Evolutionary conservation across 35 echinoderm and acorn worm genomes (phyloP), one percentile per base, ranked within the genome.

Genomic region (Anneissia japonica): DNA sequence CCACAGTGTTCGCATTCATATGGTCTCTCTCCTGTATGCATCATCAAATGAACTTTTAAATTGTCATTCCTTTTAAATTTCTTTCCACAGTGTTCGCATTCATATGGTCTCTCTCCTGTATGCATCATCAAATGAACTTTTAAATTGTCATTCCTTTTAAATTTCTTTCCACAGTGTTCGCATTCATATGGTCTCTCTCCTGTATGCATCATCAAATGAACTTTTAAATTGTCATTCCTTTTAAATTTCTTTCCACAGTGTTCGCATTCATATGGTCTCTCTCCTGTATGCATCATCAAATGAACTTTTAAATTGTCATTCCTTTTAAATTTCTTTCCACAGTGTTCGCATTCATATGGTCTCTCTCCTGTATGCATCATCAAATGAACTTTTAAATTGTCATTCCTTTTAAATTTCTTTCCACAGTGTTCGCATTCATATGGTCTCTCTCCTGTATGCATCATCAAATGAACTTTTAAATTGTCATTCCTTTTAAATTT

Each of bases 11-110:
- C 40, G 31, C 79, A 81, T 40, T 37, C 26, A 81, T 37, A 40
- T 39, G 79, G 79, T 26, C 4, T 37, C 38, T 81, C 79, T 6
- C 38, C 38, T 4, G 79, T 39, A 39, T 81, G 79, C 17, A 37
- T 81, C 37, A 36, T 30, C 79, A 38, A 7, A 40, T 81, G 79
- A 26, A 1, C 10, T 40, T 81, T 35, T n/a, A 81, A 39, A 40
- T 35, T 81, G 1, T 10, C 0, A 13, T 39, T 81, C 23, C 40
- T 36, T 6, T 40, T 81, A n/a, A 81, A 81, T 39, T 39, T 81
- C 28, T 81, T 81, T 21, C 79, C 79, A 81, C 79, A 81, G 0
- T 81, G 35, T 28, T 81, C 36, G 40, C 79, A 81, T 30, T 36
- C 35, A 40, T 30, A 81, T 26, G 38, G 79, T 10, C 4, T 38